Percentiles rank a stretch among this genome's conserved stretches.
Conservation (phyloP, 2,797 vertebrate genomes). For the Myotis vivesi region DNA sequence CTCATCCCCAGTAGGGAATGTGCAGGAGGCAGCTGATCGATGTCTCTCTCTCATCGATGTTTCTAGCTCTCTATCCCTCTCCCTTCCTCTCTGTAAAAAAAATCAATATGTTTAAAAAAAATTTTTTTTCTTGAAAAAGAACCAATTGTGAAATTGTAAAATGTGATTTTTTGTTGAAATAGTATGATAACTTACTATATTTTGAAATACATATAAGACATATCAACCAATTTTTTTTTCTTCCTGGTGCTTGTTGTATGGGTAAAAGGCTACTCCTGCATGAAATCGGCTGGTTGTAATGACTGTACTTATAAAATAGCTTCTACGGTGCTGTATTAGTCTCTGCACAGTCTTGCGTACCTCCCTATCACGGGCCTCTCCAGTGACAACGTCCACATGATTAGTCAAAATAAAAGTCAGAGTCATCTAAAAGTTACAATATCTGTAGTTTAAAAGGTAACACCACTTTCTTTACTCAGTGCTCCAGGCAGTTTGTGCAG, state of each 20-base stretch:
- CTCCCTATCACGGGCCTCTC: background rate
- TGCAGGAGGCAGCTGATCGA: no score
- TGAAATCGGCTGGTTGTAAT: background rate
- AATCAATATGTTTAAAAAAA: background rate
- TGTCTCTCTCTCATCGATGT: no score
- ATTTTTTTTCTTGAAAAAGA: background rate
- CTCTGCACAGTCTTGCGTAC: background rate
- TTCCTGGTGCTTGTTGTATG: background rate
- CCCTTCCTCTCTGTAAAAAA: no score
- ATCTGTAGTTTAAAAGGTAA: background rate
- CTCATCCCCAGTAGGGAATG: no score
- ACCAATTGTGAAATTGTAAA: background rate
- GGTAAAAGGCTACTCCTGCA: background rate
- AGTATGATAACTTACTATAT: background rate
- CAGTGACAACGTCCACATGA: background rate
- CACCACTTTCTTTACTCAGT: background rate
- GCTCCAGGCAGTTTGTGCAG: background rate
- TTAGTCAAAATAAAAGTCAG: background rate
- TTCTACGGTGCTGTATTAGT: background rate
- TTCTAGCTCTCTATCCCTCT: no score
- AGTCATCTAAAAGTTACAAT: background rate
- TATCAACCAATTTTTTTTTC: background rate
- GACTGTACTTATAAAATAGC: background rate
- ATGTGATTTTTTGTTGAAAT: background rate
- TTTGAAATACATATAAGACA: slow-evolving; percentile 42